Percentiles rank a stretch among this genome's conserved stretches.
These are phyloP conservation scores for Poecilobothrus nobilitatus DNA, from an alignment of 2,888 invertebrate species.

Conservation along the genomic window DNA sequence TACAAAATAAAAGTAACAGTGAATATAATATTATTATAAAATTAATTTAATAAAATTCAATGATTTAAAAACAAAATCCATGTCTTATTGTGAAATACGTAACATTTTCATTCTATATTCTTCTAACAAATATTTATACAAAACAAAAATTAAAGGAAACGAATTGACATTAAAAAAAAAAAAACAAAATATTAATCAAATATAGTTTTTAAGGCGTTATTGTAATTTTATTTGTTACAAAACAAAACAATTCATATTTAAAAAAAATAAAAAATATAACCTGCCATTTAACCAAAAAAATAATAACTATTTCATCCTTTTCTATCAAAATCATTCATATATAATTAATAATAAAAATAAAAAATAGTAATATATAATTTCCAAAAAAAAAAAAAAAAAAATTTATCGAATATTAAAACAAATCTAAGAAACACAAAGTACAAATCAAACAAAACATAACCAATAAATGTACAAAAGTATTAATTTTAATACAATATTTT, in stretches of 20 bases:
- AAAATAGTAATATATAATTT: constrained; percentile 18
- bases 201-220: constrained; percentile 24
- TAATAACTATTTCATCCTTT: neutral
- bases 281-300: constrained; percentile 23
- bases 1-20: too few species aligned
- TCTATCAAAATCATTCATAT: neutral
- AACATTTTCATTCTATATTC: too few species aligned
- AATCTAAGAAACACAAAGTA: constrained; percentile 28
- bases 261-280: constrained; percentile 12
- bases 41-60: too few species aligned
- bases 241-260: too few species aligned
- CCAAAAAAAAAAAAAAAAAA: constrained; percentile 20
- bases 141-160: too few species aligned
- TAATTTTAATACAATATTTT: constrained; percentile 13
- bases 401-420: constrained; percentile 24
- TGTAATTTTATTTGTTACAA: constrained; percentile 20
- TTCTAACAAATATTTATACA: too few species aligned
- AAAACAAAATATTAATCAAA: constrained; percentile 16
- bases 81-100: too few species aligned
- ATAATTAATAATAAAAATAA: neutral
- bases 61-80: too few species aligned
- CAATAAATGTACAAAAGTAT: constrained; percentile 20
- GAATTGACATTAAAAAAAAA: too few species aligned
- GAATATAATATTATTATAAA: too few species aligned
- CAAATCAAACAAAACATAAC: constrained; percentile 29